Evolutionary conservation across 2,797 vertebrate species (phyloP), one percentile per base, ranked within the genome.

Genomic region (Microhierax caerulescens): DNA sequence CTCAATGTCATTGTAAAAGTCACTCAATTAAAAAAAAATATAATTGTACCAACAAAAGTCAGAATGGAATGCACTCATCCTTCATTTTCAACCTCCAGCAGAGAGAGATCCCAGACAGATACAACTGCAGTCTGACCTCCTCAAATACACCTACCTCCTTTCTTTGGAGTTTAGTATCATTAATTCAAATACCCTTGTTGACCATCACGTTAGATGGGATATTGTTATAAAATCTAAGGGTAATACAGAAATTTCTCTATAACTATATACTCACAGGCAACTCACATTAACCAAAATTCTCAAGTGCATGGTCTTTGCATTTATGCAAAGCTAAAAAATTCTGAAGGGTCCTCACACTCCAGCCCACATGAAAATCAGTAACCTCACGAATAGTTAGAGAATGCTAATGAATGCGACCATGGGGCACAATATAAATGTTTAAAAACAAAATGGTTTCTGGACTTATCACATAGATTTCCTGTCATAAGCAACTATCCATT

Each of bases 331-430:
- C 30, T 43, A 60, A 43, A 57, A 63, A 15, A 16, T 56, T 69
- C 60, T 45, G 54, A 51, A 41, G 21, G 23, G 21, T 10, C 21
- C 11, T 11, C 19, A 32, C 4, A 0, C 24, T 37, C n/a, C 47
- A 59, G 30, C 30, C 14, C 23, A 9, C 22, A 3, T 9, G 25
- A 61, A 57, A 93, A 60, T 5, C 51, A 77, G 32, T 7, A 17
- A 37, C 3, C 24, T 78, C 72, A 67, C 4, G 4, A 78, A 50
- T 13, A 59, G 39, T 18, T n/a, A 68, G 22, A 43, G 72, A 68
- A 75, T 5, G 10, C 14, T 59, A 64, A 72, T 7, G 7, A 72
- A 45, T 1, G 2, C 2, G 20, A 54, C 5, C 7, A n/a, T 2
- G 9, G 10, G 7, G 36, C 13, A 65, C 85, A 72, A 48, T 4